Evolutionary conservation across 2,113 vertebrate species (phyloP).

Genomic region (Carassius carassius): DNA sequence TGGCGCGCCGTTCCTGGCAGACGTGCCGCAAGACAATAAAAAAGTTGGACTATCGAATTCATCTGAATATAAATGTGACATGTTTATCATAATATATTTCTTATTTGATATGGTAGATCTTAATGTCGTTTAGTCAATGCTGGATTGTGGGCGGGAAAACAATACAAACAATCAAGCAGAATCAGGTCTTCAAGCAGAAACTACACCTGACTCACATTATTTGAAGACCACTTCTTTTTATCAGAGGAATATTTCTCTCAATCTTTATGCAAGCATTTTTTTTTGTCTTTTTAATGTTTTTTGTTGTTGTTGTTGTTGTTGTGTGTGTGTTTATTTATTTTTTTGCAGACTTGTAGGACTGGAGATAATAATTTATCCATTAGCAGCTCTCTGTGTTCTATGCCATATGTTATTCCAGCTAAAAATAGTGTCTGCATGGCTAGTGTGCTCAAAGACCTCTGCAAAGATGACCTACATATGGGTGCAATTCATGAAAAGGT

Average conservation of each 20-base stretch:
- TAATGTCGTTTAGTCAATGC: background rate
- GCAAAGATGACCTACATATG: background rate
- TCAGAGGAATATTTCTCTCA: background rate
- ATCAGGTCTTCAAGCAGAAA: background rate
- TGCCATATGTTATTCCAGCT: slow-evolving; percentile 4
- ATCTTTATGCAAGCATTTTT: background rate
- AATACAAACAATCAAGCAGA: slow-evolving; percentile 11
- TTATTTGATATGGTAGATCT: slow-evolving; percentile 11
- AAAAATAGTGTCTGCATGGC: slow-evolving; percentile 1
- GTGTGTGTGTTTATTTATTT: background rate
- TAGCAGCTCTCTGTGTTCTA: background rate
- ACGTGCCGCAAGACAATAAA: background rate
- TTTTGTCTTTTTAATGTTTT: background rate
- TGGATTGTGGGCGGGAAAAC: background rate
- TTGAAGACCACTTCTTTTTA: background rate
- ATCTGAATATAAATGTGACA: slow-evolving; percentile 9
- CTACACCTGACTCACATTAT: background rate
- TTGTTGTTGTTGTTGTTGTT: too few species aligned
- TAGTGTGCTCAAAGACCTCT: background rate
- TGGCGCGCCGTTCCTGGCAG: background rate
- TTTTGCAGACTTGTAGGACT: background rate
- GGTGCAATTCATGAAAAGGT: background rate
- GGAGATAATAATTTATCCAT: background rate
- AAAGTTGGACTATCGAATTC: background rate
- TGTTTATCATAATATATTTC: background rate